Conservation (phyloP, 2,888 invertebrate species). For the Chrysolina oricalcia region DNA sequence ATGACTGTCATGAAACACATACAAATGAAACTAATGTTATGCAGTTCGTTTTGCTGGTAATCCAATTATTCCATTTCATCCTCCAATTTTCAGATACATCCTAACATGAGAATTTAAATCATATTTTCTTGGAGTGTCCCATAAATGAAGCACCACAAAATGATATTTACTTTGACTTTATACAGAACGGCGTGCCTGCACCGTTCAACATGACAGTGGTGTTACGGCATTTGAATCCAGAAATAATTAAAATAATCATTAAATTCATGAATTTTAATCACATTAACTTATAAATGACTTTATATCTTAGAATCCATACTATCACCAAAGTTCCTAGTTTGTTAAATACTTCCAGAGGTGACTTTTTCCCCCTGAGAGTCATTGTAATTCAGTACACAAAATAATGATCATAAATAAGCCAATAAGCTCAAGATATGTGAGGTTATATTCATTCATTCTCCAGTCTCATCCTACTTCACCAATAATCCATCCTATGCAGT, state of each 20-base stretch:
- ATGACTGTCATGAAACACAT: no score
- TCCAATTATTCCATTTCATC: no score
- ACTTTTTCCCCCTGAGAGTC: neutral
- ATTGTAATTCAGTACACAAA: no score
- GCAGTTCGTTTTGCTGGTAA: no score
- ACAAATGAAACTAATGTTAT: no score
- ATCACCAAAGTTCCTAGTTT: neutral
- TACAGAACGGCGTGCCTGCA: neutral
- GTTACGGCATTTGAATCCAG: neutral
- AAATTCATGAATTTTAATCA: neutral
- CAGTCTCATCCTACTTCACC: no score
- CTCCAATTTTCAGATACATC: no score
- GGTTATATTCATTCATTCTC: no score
- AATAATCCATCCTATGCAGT: no score
- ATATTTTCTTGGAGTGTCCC: conserved; percentile 13
- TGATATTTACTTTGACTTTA: neutral
- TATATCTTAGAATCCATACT: neutral
- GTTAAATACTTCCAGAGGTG: neutral
- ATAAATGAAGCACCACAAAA: neutral
- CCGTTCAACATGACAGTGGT: conserved; percentile 1
- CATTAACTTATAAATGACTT: neutral
- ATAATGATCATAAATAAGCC: no score
- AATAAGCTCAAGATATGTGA: no score
- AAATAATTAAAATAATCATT: conserved; percentile 8
- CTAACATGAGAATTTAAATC: neutral